phyloP scores from a whole-genome alignment of 1,140 invertebrate species.

The Pomacea maculata region DNA sequence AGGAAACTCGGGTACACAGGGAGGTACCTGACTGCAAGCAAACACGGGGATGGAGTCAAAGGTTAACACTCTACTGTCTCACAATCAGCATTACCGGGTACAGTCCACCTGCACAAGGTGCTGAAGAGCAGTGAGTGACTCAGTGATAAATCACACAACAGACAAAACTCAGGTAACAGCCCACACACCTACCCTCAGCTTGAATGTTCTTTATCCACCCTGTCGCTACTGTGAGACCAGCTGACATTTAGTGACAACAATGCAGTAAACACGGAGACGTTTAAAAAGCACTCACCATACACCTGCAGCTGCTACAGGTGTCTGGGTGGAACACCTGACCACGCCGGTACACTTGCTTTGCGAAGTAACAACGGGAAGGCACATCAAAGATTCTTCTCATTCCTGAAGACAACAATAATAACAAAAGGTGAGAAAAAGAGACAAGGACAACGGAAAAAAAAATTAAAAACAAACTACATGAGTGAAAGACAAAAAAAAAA shows the following conservation, averaged over 20 bases:
- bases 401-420: slow-evolving; percentile 27
- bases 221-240: too few relatives aligned
- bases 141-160: too few relatives aligned
- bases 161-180: too few relatives aligned
- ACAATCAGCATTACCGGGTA: too few relatives aligned
- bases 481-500: background rate
- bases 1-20: slow-evolving; percentile 54
- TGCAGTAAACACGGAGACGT: background rate
- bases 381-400: slow-evolving; percentile 52
- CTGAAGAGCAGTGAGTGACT: too few relatives aligned
- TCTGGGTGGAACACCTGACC: slow-evolving; percentile 74
- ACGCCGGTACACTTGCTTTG: slow-evolving; percentile 75
- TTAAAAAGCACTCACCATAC: slow-evolving; percentile 63
- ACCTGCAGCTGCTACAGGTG: slow-evolving; percentile 84
- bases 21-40: slow-evolving; percentile 52
- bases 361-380: slow-evolving; percentile 80
- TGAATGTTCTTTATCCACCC: too few relatives aligned
- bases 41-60: background rate
- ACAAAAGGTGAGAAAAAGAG: background rate
- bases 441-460: background rate
- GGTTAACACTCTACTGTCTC: too few relatives aligned
- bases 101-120: too few relatives aligned
- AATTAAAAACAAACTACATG: background rate
- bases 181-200: too few relatives aligned
- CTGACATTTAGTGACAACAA: too few relatives aligned